Conservation (phyloP, 2,797 vertebrate species). For the Sphenodon punctatus region DNA sequence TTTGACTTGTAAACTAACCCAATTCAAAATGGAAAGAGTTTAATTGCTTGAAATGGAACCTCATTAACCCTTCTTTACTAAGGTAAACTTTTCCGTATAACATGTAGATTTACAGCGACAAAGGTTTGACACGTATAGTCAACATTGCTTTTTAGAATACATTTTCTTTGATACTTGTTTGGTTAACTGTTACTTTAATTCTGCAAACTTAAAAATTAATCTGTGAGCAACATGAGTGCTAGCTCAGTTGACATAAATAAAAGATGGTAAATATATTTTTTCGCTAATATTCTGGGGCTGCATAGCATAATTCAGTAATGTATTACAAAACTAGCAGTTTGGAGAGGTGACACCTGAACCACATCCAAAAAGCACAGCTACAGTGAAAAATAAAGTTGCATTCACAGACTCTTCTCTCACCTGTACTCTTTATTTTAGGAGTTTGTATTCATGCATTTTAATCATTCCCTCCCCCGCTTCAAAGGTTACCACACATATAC, state of each 20-base stretch:
- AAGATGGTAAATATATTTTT: slow-evolving; percentile 1
- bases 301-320: not conserved
- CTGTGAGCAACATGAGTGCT: not conserved
- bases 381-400: not conserved
- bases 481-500: too few species aligned
- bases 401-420: too few species aligned
- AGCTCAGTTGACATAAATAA: not conserved
- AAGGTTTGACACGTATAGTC: fast-evolving
- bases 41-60: not conserved
- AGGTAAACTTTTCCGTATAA: not conserved
- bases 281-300: not conserved
- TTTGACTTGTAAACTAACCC: not conserved
- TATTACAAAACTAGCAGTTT: not conserved
- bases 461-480: too few species aligned
- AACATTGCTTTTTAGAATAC: not conserved
- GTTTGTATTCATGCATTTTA: too few species aligned
- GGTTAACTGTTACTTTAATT: not conserved
- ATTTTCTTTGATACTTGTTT: not conserved
- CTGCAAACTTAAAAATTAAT: not conserved
- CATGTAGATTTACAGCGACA: not conserved
- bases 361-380: not conserved
- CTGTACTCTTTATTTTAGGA: too few species aligned
- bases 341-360: slow-evolving; percentile 5
- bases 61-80: not conserved
- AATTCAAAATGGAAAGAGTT: not conserved